Evolutionary conservation across 1,140 invertebrate genomes (phyloP), one percentile per base, ranked within the genome.

Genomic region (Rhynchophorus ferrugineus): DNA sequence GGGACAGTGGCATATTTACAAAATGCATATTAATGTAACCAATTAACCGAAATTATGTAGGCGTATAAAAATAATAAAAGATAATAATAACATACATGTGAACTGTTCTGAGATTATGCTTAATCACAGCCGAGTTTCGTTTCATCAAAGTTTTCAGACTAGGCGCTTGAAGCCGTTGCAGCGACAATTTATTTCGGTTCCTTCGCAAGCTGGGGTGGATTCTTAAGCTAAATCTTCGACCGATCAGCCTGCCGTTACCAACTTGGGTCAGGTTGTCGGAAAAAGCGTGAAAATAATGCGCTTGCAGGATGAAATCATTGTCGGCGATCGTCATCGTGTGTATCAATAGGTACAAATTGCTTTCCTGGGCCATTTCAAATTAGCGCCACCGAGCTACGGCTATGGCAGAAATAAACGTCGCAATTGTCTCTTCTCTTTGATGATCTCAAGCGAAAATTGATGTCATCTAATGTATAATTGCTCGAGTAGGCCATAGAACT

Each of bases 261-360:
- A 54, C 13, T 42, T 44, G 16, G 11, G 42, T 46, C 9, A 53
- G 29, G 36, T 51, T 49, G 9, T 39, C 56, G 14, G 50, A 42
- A 38, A 63, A 53, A 9, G 68, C 54, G 47, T 69, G 68, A 34
- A 69, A 61, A 54, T 66, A 68, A 52, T 69, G 66, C 35, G 65
- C 65, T 46, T 64, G 55, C 5, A 69, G 51, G 16, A 67, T 58
- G 51, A 56, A 67, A 49, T 64, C 66, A 52, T 38, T 41, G 47
- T 68, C 61, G 17, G 65, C 66, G 34, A 69, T 61, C 7, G 66
- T 68, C 61, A 69, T 65, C 33, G 68, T 69, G 53, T 69, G 68
- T 47, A 69, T 61, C 47, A 69, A 43, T 41, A 69, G 49, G 50
- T 64, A 59, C 13, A 54, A 33, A 3, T 42, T 42, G 22, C 35